Conservation (phyloP, 2,888 invertebrate species). For the Tethea ocularis region DNA sequence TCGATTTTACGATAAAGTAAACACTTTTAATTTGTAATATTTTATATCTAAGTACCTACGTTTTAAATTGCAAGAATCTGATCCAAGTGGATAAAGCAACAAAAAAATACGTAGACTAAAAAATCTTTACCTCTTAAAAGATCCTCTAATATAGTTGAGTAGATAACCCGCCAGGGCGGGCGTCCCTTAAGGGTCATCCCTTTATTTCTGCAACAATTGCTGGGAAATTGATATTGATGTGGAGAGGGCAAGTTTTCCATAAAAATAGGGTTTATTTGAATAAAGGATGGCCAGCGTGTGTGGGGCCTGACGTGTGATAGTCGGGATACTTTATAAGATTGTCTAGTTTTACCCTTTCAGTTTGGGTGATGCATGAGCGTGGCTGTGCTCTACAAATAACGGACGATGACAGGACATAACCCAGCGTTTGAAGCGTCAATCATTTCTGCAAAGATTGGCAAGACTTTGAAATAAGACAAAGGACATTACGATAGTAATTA, state of each 20-base stretch:
- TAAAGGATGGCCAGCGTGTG: conserved; percentile 78
- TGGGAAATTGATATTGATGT: conserved; percentile 84
- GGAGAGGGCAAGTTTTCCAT: conserved; percentile 83
- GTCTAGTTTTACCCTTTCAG: conserved; percentile 51
- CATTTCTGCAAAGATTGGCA: not conserved
- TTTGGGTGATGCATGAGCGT: conserved; percentile 57
- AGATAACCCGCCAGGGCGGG: conserved; percentile 66
- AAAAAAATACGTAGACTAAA: conserved; percentile 22
- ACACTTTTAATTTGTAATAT: conserved; percentile 6
- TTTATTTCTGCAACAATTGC: conserved; percentile 83
- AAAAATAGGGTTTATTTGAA: conserved; percentile 84
- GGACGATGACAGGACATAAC: conserved; percentile 40
- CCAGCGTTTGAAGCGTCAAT: conserved; percentile 21
- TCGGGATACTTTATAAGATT: conserved; percentile 74
- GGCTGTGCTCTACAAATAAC: conserved; percentile 42
- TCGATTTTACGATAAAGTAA: conserved; percentile 5
- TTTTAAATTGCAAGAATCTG: conserved; percentile 8
- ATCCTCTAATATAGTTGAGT: conserved; percentile 76
- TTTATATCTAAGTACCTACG: too few relatives aligned
- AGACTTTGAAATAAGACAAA: conserved; percentile 15
- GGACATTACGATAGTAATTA: not conserved
- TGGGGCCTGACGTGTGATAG: conserved; percentile 68
- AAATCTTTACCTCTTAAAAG: conserved; percentile 56
- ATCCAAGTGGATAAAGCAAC: conserved; percentile 12
- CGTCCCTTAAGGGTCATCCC: conserved; percentile 82